Conservation (phyloP, 2,888 invertebrate genomes). For the Eupithecia centaureata region DNA sequence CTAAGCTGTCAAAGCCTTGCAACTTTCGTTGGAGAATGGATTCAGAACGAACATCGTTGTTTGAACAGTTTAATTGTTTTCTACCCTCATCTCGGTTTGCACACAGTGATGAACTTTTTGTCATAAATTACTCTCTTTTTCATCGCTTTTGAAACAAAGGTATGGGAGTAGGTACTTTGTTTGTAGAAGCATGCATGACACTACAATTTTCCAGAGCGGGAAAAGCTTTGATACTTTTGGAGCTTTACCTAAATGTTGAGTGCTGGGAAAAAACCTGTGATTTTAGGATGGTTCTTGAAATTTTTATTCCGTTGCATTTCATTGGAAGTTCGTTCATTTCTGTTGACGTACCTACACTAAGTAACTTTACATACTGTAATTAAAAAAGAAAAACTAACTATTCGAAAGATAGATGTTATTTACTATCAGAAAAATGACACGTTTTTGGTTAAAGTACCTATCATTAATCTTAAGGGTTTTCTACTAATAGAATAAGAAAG, state of each 20-base stretch:
- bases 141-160: neutral
- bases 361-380: neutral
- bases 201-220: neutral
- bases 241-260: neutral
- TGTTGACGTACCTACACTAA: neutral
- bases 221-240: neutral
- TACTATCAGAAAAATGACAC: too few relatives aligned
- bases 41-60: constrained; percentile 3
- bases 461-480: too few relatives aligned
- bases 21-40: constrained; percentile 9
- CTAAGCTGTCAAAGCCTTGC: constrained; percentile 9
- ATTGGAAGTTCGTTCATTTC: neutral
- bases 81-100: constrained; percentile 19
- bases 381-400: too few relatives aligned
- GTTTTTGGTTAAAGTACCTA: too few relatives aligned
- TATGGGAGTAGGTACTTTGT: neutral
- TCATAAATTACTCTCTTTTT: neutral
- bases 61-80: constrained; percentile 23
- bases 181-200: neutral
- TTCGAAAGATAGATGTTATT: too few relatives aligned
- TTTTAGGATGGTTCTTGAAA: neutral
- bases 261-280: neutral
- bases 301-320: neutral
- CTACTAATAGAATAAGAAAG: too few relatives aligned
- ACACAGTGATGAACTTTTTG: constrained; percentile 2